Evolutionary conservation across 1,140 invertebrate genomes (phyloP), one percentile per base, ranked within the genome.

Genomic region (Oryctes rhinoceros): DNA sequence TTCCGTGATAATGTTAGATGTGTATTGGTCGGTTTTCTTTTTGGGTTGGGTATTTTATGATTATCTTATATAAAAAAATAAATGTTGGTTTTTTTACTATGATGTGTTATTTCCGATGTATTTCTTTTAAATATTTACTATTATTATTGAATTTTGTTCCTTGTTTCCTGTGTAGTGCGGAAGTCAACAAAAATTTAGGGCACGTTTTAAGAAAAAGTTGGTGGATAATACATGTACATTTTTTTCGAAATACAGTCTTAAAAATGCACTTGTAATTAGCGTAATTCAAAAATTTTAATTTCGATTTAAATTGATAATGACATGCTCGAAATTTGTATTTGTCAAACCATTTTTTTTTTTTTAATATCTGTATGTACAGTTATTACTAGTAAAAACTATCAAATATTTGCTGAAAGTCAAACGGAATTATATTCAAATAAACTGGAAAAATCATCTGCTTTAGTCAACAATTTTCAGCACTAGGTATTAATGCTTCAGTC

Each of bases 31-130:
- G 78, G 79, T 82, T 82, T 81, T 84, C 83, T 84, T 83, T 84
- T 84, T 84, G 83, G 83, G 83, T 84, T 84, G 82, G 83, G 81
- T 78, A 67, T 67, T 24, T 35, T 71, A 71, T 13, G 9, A 35
- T 71, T 71, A 71, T 71, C 39, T 44, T 44, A 44, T 44, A 44
- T 10, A 44, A 71, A 30, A 37, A 71, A 71, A 35, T 71, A 71
- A 71, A 11, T 71, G 65, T 71, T 71, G 65, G 65, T 71, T 71
- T 67, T n/a, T 30, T 44, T 44, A 62, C 1, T 24, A 71, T 67
- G 65, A 67, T 71, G 65, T 71, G 65, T 71, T 71, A 18, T 62
- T 71, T 71, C 24, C 65, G 24, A 71, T 71, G 65, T 71, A 71
- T 24, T 71, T 35, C 35, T 30, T 71, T 35, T 24, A 18, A 39